phyloP scores from a whole-genome alignment of 2,888 invertebrate genomes.

The Drosophila prostipennis region DNA sequence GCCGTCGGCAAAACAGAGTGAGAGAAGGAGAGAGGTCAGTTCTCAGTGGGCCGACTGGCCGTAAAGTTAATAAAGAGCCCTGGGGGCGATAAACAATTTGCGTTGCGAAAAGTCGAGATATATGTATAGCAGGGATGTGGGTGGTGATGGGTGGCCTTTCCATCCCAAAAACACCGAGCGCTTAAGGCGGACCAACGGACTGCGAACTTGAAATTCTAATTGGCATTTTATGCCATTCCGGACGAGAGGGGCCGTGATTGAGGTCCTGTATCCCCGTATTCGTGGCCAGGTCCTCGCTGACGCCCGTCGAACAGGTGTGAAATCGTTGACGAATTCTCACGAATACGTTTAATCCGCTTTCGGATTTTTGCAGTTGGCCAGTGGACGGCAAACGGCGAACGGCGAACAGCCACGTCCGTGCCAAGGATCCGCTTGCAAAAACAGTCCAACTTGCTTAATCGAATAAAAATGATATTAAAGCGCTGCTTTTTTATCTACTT shows the following conservation, averaged over 20 bases:
- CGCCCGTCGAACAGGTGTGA: conserved; percentile 53
- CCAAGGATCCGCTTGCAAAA: conserved; percentile 19
- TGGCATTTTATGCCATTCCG: conserved; percentile 71
- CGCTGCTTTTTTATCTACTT: too few relatives aligned
- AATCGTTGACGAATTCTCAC: conserved; percentile 82
- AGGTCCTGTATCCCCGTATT: conserved; percentile 7
- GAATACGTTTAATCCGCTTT: conserved; percentile 82
- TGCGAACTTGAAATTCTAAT: conserved; percentile 78
- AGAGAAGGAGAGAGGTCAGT: conserved; percentile 19
- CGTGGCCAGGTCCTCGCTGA: conserved; percentile 15
- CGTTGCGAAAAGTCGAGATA: conserved; percentile 50
- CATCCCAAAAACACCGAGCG: conserved; percentile 7
- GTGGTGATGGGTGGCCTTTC: background rate
- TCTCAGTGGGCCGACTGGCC: conserved; percentile 49
- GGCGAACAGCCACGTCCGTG: conserved; percentile 7
- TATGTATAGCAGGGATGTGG: conserved; percentile 3
- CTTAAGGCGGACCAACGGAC: conserved; percentile 57
- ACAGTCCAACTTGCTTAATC: conserved; percentile 4
- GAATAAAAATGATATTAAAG: background rate
- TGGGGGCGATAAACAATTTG: conserved; percentile 73
- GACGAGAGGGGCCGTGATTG: conserved; percentile 35
- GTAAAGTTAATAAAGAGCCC: conserved; percentile 75
- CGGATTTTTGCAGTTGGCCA: conserved; percentile 70
- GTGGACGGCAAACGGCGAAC: conserved; percentile 7
- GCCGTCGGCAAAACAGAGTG: too few relatives aligned